Conservation (phyloP, 2,113 vertebrate genomes). For the Enhydra lutris region DNA sequence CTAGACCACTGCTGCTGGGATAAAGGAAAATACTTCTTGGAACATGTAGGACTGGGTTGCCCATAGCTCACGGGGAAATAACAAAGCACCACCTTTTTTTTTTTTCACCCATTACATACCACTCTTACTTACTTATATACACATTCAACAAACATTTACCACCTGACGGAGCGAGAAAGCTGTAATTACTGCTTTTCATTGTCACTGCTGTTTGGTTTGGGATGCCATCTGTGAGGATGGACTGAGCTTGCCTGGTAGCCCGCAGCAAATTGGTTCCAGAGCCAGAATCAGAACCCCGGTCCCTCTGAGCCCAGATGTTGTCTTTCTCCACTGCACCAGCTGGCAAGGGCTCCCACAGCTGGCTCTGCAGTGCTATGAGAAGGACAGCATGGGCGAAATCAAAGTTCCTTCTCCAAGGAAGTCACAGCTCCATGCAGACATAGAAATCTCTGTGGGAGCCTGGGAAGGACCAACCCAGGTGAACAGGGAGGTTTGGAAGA, state of each 20-base stretch:
- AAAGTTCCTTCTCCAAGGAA: neutral
- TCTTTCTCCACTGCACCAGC: rapidly evolving
- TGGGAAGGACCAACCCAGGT: neutral
- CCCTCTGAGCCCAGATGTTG: neutral
- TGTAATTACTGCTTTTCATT: no score
- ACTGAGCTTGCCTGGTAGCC: neutral
- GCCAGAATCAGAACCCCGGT: neutral
- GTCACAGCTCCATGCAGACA: neutral
- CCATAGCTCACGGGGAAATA: neutral
- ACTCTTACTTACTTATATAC: neutral
- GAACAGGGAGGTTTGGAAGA: neutral
- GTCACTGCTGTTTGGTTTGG: no score
- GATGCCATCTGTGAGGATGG: neutral
- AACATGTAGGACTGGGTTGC: neutral
- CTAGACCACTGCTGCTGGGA: neutral
- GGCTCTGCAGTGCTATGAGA: rapidly evolving
- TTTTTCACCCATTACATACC: rapidly evolving
- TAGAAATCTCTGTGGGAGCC: neutral
- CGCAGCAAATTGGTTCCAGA: neutral
- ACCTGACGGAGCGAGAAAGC: neutral
- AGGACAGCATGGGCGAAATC: rapidly evolving
- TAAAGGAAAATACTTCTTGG: neutral
- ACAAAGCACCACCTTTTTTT: neutral
- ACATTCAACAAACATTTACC: neutral
- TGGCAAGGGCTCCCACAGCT: rapidly evolving